phyloP scores from a whole-genome alignment of 2,888 invertebrate species.

The Portevinia maculata region DNA sequence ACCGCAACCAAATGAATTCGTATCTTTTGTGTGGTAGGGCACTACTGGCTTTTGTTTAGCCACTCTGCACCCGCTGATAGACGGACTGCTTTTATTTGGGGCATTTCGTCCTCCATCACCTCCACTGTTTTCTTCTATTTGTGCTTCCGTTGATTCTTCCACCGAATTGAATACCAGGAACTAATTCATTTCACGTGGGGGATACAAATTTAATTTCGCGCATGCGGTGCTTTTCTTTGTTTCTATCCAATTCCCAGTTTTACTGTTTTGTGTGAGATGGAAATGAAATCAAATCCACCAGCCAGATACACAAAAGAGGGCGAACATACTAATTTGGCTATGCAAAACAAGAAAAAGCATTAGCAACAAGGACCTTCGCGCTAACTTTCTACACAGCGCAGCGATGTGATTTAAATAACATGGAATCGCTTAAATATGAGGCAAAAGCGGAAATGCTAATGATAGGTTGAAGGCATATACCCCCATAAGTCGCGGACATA shows the following conservation, averaged over 20 bases:
- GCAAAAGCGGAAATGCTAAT: conserved; percentile 83
- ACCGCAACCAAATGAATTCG: conserved; percentile 72
- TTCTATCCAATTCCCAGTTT: conserved; percentile 19
- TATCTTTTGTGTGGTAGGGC: conserved; percentile 60
- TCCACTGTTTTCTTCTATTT: conserved; percentile 10
- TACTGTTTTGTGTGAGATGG: conserved; percentile 45
- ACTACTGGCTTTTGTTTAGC: conserved; percentile 55
- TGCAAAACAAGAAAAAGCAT: conserved; percentile 49
- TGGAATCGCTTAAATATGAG: conserved; percentile 76
- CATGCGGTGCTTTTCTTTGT: conserved; percentile 39
- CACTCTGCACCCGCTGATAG: conserved; percentile 6
- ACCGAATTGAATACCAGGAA: conserved; percentile 73
- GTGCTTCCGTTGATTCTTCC: conserved; percentile 55
- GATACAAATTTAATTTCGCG: conserved; percentile 54
- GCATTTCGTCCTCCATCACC: conserved; percentile 30
- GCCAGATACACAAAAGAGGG: conserved; percentile 32
- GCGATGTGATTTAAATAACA: conserved; percentile 72
- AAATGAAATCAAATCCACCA: conserved; percentile 55
- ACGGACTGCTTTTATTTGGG: conserved; percentile 54
- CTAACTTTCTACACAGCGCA: too few species aligned
- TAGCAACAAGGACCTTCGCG: too few species aligned
- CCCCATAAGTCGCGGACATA: conserved; percentile 46
- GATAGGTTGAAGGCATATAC: conserved; percentile 78
- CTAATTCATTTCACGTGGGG: conserved; percentile 59
- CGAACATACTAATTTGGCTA: conserved; percentile 71